A percentile compares a stretch with the other conserved stretches of the same genome.
phyloP scores from a whole-genome alignment of 2,797 vertebrate genomes.

The Pitangus sulphuratus region DNA sequence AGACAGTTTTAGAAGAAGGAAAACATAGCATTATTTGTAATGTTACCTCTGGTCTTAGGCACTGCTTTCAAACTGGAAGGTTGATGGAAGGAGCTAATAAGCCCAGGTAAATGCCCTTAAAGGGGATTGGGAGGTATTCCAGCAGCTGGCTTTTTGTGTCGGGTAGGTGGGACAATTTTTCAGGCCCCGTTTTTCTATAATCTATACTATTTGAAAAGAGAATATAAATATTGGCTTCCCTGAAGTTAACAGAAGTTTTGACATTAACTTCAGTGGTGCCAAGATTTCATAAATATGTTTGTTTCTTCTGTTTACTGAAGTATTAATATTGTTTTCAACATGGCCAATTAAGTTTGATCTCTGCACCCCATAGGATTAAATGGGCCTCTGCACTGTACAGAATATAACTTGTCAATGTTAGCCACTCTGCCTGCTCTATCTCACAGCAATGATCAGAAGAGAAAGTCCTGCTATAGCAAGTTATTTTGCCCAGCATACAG shows the following conservation, averaged over 20 bases:
- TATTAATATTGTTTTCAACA: not conserved
- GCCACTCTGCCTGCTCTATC: not conserved
- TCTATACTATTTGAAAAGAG: not conserved
- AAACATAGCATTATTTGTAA: not conserved
- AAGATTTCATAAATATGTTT: not conserved
- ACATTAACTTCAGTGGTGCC: accelerated
- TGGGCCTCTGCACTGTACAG: not conserved
- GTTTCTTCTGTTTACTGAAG: not conserved
- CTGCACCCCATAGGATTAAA: not conserved
- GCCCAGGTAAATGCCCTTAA: not conserved
- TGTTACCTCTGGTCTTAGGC: not conserved
- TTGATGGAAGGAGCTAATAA: not conserved
- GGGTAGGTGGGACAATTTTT: not conserved
- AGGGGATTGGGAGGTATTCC: not conserved
- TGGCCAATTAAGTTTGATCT: not conserved
- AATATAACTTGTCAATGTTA: not conserved
- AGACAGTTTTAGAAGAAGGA: not conserved
- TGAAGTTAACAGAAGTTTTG: not conserved
- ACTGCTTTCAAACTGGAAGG: not conserved
- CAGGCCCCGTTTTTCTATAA: not conserved
- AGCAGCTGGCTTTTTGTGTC: not conserved
- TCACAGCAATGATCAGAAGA: not conserved
- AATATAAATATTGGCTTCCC: not conserved
- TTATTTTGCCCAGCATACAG: not conserved
- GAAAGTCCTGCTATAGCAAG: not conserved